A percentile compares a stretch with the other conserved stretches of the same genome.
phyloP scores from a whole-genome alignment of 2,113 vertebrate species.

The Xiphorhynchus elegans region DNA sequence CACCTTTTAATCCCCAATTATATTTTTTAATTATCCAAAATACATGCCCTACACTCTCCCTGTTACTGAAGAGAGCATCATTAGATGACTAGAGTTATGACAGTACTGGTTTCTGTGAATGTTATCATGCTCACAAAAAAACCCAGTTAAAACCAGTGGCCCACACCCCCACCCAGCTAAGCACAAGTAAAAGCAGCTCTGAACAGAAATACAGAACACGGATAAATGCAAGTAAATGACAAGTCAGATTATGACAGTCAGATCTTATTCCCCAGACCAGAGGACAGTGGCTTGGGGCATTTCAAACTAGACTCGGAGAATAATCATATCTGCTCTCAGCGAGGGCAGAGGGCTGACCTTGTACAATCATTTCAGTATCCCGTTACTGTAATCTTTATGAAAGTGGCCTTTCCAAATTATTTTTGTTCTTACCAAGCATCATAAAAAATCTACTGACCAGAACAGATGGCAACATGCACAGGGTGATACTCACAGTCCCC shows the following conservation, averaged over 20 bases:
- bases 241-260: neutral
- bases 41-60: neutral
- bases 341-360: neutral
- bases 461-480: accelerated
- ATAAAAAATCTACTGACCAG: neutral
- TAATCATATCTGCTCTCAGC: neutral
- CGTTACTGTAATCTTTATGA: accelerated
- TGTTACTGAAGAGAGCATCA: neutral
- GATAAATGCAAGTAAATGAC: neutral
- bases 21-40: neutral
- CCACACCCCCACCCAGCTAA: neutral
- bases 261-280: neutral
- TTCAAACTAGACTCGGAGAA: neutral
- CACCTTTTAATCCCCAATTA: neutral
- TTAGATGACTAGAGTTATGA: neutral
- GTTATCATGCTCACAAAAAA: neutral
- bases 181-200: neutral
- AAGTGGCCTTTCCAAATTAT: accelerated
- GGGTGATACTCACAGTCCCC: slow-evolving; percentile 83
- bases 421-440: neutral
- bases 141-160: neutral
- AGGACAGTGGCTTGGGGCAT: neutral
- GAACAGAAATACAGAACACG: neutral
- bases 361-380: neutral
- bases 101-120: neutral